Evolutionary conservation across 2,797 vertebrate genomes (phyloP).

Genomic region (Anguilla marmorata): DNA sequence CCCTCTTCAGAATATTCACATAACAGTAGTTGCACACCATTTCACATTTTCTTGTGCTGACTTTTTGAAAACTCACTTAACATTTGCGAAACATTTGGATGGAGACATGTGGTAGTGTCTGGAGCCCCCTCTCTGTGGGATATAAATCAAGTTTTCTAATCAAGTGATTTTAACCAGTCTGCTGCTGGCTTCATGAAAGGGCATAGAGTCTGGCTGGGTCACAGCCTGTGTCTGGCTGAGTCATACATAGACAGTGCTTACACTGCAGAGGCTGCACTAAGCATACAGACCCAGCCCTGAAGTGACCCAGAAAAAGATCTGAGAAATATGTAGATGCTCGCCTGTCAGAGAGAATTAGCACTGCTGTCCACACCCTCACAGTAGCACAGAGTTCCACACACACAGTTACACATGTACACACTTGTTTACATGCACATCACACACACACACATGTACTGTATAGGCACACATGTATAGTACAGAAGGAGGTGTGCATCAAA

Average conservation of each 20-base stretch:
- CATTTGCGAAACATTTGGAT: background rate
- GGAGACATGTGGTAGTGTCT: background rate
- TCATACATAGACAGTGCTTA: conserved; percentile 16
- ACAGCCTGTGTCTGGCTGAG: background rate
- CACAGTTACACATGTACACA: conserved; percentile 8
- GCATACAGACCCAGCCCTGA: conserved; percentile 43
- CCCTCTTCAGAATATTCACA: too few relatives aligned
- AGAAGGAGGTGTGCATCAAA: background rate
- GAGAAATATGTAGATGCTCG: conserved; percentile 54
- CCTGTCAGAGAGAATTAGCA: conserved; percentile 58
- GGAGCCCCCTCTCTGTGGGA: background rate
- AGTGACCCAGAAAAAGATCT: conserved; percentile 60
- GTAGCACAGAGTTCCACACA: conserved; percentile 21
- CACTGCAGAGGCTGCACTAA: conserved; percentile 20
- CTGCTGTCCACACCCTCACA: conserved; percentile 29
- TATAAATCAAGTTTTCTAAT: background rate
- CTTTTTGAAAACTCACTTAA: too few relatives aligned
- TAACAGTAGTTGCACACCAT: too few relatives aligned
- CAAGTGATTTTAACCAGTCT: background rate
- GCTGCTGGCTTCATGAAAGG: background rate
- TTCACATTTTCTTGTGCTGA: too few relatives aligned
- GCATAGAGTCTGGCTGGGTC: background rate
- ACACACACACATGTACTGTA: conserved; percentile 17
- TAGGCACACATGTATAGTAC: background rate
- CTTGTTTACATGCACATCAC: conserved; percentile 25